Evolutionary conservation across 2,113 vertebrate species (phyloP).

Genomic region (Saccopteryx leptura): DNA sequence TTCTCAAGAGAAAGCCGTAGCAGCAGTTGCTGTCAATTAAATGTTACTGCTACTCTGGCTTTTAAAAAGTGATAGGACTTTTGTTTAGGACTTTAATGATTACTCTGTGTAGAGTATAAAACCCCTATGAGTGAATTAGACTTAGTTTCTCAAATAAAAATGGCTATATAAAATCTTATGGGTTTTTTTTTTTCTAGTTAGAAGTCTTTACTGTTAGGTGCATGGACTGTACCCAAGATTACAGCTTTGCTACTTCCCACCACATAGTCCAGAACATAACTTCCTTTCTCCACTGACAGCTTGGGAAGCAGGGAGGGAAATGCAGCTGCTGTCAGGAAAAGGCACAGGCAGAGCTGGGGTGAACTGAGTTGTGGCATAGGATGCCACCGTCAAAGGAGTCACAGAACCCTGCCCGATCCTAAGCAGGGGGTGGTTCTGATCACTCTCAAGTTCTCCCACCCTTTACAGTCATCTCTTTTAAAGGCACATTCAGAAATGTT

Average conservation of each 20-base stretch:
- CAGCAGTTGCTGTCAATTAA: background rate
- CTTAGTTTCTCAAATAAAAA: constrained; percentile 74
- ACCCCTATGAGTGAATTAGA: constrained; percentile 17
- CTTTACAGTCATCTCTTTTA: constrained; percentile 53
- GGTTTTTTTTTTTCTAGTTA: constrained; percentile 30
- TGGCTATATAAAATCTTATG: constrained; percentile 39
- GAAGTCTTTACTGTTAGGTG: constrained; percentile 62
- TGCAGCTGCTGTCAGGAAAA: constrained; percentile 73
- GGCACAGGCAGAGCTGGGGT: constrained; percentile 67
- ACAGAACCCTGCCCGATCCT: background rate
- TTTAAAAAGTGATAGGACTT: constrained; percentile 30
- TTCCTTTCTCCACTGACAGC: background rate
- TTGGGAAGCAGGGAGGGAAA: constrained; percentile 44
- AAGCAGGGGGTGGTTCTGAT: background rate
- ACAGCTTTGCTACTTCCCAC: constrained; percentile 15
- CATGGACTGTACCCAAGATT: background rate
- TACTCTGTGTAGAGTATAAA: constrained; percentile 15
- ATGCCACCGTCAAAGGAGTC: constrained; percentile 33
- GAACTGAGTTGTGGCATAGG: background rate
- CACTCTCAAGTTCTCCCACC: constrained; percentile 48
- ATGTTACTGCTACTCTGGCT: background rate
- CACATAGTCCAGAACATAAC: constrained; percentile 39
- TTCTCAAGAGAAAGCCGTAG: background rate
- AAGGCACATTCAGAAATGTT: constrained; percentile 80
- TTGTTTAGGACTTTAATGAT: constrained; percentile 25